These are phyloP conservation scores for Sapajus apella DNA, from an alignment of 2,113 vertebrate species.

Conservation along the genomic window DNA sequence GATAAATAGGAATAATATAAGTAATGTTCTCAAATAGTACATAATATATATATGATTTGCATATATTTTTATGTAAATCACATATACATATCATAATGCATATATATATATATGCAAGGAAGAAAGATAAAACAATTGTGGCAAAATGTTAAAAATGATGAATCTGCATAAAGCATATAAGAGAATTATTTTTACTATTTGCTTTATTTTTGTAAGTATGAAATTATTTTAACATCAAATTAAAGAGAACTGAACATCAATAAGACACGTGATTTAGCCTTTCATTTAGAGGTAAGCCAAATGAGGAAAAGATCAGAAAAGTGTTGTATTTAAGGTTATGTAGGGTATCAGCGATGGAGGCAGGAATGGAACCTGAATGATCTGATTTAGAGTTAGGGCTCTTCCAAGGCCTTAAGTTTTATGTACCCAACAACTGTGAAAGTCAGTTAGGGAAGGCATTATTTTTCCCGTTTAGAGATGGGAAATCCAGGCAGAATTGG, in stretches of 20 bases:
- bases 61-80: not conserved
- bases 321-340: not conserved
- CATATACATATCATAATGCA: too few species aligned
- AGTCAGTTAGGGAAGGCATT: not conserved
- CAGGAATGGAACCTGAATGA: not conserved
- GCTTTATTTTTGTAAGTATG: not conserved
- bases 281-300: not conserved
- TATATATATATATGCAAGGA: not conserved
- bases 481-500: not conserved
- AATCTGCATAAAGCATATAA: not conserved
- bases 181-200: not conserved
- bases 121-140: not conserved
- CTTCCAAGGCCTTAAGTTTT: not conserved
- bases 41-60: not conserved
- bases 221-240: slow-evolving; percentile 7
- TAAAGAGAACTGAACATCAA: not conserved
- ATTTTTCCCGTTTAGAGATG: not conserved
- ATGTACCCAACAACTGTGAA: not conserved
- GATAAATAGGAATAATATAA: not conserved
- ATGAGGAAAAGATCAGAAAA: not conserved
- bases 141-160: not conserved
- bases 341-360: not conserved
- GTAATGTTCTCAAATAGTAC: not conserved
- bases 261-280: not conserved
- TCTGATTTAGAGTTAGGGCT: not conserved